Conservation (phyloP, 2,888 invertebrate genomes). For the Orchestes rusci region DNA sequence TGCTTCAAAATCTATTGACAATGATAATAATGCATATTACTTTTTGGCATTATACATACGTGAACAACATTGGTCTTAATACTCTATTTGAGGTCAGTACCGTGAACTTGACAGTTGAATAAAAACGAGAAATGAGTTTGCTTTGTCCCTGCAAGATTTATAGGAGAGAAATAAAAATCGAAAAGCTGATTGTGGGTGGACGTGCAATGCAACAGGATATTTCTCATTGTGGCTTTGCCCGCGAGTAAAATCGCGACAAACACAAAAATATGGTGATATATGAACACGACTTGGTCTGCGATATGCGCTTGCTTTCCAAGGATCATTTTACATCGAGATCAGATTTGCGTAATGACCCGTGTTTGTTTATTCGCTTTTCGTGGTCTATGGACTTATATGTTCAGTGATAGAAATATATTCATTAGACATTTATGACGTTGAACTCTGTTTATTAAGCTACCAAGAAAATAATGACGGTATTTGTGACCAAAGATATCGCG, state of each 20-base stretch:
- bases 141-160: slow-evolving; percentile 16
- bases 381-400: background rate
- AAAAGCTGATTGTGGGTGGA: slow-evolving; percentile 19
- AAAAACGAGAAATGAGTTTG: slow-evolving; percentile 11
- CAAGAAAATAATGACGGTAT: too few species aligned
- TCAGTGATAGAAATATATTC: too few species aligned
- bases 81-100: slow-evolving; percentile 5
- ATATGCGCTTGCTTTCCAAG: slow-evolving; percentile 18
- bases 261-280: slow-evolving; percentile 22
- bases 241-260: slow-evolving; percentile 18
- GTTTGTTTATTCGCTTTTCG: too few species aligned
- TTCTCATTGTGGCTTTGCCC: slow-evolving; percentile 17
- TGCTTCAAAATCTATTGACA: too few species aligned
- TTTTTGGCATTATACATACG: too few species aligned
- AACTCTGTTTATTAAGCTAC: too few species aligned
- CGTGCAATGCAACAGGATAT: slow-evolving; percentile 19
- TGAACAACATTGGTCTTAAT: too few species aligned
- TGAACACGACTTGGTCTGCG: slow-evolving; percentile 16
- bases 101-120: slow-evolving; percentile 10
- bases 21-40: too few species aligned
- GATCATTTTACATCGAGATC: slow-evolving; percentile 16
- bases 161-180: slow-evolving; percentile 5
- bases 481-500: too few species aligned
- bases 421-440: too few species aligned
- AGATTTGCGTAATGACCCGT: slow-evolving; percentile 11